Evolutionary conservation across 1,140 invertebrate genomes (phyloP).

Genomic region (Euborellia annulipes): DNA sequence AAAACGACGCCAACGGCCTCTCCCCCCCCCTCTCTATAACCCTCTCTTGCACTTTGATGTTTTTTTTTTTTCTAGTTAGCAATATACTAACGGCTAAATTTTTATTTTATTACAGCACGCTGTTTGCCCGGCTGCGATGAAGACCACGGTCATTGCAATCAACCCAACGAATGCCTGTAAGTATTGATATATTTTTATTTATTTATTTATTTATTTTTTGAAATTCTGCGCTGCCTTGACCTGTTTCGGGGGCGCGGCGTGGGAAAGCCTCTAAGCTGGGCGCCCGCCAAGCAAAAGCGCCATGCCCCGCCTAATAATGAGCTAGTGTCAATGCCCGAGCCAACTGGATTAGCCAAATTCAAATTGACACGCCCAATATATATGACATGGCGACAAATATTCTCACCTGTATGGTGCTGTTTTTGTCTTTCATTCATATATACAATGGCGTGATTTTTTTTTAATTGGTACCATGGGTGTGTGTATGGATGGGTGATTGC

Average conservation of each 20-base stretch:
- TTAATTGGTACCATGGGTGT: too few species aligned
- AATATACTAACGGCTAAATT: slow-evolving; percentile 4
- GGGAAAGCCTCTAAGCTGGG: slow-evolving; percentile 14
- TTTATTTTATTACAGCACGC: slow-evolving; percentile 63
- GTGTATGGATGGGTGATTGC: too few species aligned
- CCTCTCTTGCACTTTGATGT: too few species aligned
- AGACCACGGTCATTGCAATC: slow-evolving; percentile 76
- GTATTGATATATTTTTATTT: slow-evolving; percentile 31
- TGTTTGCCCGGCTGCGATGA: slow-evolving; percentile 81
- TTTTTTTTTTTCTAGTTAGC: too few species aligned
- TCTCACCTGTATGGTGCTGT: too few species aligned
- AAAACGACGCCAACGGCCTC: not conserved
- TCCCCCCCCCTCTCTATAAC: not conserved
- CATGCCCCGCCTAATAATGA: not conserved
- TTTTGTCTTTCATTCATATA: too few species aligned
- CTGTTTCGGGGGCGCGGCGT: slow-evolving; percentile 7
- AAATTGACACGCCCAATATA: too few species aligned
- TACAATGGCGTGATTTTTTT: too few species aligned
- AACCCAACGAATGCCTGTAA: slow-evolving; percentile 91
- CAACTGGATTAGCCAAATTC: slow-evolving; percentile 3
- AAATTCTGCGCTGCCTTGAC: slow-evolving; percentile 5
- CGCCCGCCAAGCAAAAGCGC: slow-evolving; percentile 12
- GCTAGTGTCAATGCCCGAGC: not conserved
- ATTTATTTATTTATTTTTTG: not conserved
- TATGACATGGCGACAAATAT: too few species aligned